Conservation (phyloP, 2,888 invertebrate genomes). For the Zelleria hepariella region DNA sequence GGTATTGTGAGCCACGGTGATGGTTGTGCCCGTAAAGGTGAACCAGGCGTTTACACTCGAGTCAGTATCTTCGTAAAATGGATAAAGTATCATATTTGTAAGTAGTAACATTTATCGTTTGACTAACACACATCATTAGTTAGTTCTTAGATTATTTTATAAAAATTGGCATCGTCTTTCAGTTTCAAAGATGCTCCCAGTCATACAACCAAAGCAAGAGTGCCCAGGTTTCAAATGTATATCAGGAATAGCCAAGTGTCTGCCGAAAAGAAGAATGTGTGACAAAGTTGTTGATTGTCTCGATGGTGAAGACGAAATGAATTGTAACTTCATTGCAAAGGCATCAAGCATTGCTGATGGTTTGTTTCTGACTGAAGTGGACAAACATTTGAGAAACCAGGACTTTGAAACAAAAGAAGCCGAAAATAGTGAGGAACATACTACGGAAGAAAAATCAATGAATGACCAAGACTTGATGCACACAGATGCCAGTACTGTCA, state of each 20-base stretch:
- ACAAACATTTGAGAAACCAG: not conserved
- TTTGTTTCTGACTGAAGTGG: conserved; percentile 2
- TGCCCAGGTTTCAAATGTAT: conserved; percentile 84
- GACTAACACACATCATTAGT: not conserved
- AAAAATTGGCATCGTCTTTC: conserved; percentile 19
- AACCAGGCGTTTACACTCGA: conserved; percentile 87
- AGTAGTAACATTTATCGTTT: conserved; percentile 22
- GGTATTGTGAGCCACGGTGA: conserved; percentile 91
- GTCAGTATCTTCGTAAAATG: conserved; percentile 82
- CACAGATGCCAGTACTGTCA: not conserved
- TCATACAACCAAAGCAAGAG: conserved; percentile 64
- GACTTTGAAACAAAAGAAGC: conserved; percentile 1
- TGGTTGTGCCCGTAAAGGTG: conserved; percentile 84
- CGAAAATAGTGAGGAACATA: not conserved
- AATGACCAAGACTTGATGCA: not conserved
- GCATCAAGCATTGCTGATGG: not conserved
- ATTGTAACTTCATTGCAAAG: conserved; percentile 58
- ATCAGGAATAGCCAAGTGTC: conserved; percentile 76
- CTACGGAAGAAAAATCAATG: not conserved
- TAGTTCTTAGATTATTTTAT: not conserved
- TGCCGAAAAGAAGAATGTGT: conserved; percentile 76
- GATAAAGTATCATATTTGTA: conserved; percentile 76
- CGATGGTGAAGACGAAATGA: conserved; percentile 84
- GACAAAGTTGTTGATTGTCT: conserved; percentile 83
- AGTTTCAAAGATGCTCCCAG: conserved; percentile 62